Conservation (phyloP, 2,888 invertebrate genomes). For the Tryphoninae sp. region DNA sequence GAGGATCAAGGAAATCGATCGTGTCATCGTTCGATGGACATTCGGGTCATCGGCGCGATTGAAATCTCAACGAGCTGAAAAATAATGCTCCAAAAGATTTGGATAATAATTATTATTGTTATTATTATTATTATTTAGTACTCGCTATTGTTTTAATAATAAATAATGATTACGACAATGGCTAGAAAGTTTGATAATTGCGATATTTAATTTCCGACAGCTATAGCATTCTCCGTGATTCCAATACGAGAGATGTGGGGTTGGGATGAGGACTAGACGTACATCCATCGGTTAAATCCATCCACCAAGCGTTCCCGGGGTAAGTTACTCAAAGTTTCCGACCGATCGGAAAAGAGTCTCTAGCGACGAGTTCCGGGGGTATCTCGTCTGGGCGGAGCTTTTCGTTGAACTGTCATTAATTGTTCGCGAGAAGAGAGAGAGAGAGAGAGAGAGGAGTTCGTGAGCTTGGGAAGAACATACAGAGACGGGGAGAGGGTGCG, state of each 20-base stretch:
- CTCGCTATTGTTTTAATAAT: no score
- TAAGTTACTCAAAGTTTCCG: conserved; percentile 50
- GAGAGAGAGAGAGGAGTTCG: conserved; percentile 12
- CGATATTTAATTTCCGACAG: no score
- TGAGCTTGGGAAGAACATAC: conserved; percentile 2
- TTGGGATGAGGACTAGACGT: not conserved
- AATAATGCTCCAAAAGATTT: no score
- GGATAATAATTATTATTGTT: no score
- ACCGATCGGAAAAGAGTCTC: conserved; percentile 47
- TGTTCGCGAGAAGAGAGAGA: conserved; percentile 40
- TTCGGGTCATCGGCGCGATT: no score
- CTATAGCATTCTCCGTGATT: conserved; percentile 11
- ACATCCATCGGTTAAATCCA: conserved; percentile 30
- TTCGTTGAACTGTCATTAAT: conserved; percentile 61
- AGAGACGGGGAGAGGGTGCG: not conserved
- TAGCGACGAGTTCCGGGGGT: conserved; percentile 36
- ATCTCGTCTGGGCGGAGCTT: conserved; percentile 30
- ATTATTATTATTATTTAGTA: no score
- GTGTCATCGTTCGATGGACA: no score
- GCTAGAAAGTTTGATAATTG: no score
- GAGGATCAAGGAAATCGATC: no score
- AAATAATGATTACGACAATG: no score
- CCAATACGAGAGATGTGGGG: not conserved
- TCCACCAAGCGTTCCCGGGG: conserved; percentile 6
- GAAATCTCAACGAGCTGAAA: no score